Conservation (phyloP, 2,113 vertebrate species). For the Candoia aspera region DNA sequence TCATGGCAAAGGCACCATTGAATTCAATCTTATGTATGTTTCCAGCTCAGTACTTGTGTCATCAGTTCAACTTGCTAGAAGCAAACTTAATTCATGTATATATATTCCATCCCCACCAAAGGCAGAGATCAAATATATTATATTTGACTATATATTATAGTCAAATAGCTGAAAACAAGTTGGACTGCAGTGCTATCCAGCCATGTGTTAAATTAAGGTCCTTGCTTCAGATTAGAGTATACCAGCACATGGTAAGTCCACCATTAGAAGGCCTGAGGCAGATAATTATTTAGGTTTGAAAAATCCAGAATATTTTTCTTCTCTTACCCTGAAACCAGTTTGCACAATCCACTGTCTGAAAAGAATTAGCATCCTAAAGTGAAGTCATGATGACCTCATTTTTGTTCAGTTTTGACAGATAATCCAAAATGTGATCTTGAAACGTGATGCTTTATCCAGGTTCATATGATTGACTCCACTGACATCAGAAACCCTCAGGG, state of each 20-base stretch:
- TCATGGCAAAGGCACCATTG: neutral
- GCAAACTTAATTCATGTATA: slow-evolving; percentile 51
- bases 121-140: too few species aligned
- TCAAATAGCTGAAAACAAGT: neutral
- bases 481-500: neutral
- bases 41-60: slow-evolving; percentile 44
- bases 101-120: slow-evolving; percentile 17
- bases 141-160: too few species aligned
- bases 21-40: neutral
- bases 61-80: slow-evolving; percentile 64
- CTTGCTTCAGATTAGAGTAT: neutral
- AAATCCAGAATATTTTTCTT: neutral
- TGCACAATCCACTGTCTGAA: neutral
- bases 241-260: neutral
- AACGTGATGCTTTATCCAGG: neutral
- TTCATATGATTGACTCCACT: too few species aligned
- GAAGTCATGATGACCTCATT: neutral
- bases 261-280: neutral
- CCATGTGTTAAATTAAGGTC: neutral
- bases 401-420: neutral
- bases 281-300: slow-evolving; percentile 2
- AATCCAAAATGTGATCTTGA: neutral
- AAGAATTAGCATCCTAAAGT: neutral
- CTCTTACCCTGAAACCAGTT: neutral
- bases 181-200: neutral